Evolutionary conservation across 2,797 vertebrate genomes (phyloP).

Genomic region (Gymnoscopelus braueri): DNA sequence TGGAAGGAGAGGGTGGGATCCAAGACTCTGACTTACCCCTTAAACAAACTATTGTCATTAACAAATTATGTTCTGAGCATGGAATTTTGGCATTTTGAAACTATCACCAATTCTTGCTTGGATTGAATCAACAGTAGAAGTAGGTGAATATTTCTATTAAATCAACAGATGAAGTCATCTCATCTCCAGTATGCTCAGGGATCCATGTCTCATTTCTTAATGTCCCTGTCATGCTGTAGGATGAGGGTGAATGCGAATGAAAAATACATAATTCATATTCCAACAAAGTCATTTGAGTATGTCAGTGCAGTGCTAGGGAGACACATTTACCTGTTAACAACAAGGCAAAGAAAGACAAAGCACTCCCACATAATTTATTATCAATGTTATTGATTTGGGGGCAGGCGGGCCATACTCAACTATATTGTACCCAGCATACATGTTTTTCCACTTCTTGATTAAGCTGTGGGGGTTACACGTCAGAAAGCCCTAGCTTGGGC

Average conservation of each 20-base stretch:
- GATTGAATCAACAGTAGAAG: conserved; percentile 59
- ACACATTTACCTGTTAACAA: conserved; percentile 35
- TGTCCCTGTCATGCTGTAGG: conserved; percentile 65
- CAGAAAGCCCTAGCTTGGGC: conserved; percentile 46
- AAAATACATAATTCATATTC: conserved; percentile 78
- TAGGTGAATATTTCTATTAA: conserved; percentile 52
- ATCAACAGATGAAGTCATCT: conserved; percentile 69
- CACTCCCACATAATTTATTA: conserved; percentile 64
- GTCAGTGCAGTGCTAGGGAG: conserved; percentile 43
- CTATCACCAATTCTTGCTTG: conserved; percentile 52
- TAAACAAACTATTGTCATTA: too few relatives aligned
- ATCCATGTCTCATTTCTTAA: conserved; percentile 66
- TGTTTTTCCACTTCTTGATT: conserved; percentile 55
- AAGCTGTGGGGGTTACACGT: conserved; percentile 58
- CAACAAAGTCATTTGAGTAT: conserved; percentile 54
- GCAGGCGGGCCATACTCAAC: conserved; percentile 47
- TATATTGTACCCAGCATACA: conserved; percentile 60
- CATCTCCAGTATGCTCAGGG: conserved; percentile 63
- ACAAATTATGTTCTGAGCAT: too few relatives aligned
- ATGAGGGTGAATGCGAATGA: conserved; percentile 72
- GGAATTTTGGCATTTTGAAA: conserved; percentile 53
- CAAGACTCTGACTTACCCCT: too few relatives aligned
- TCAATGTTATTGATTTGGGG: conserved; percentile 72
- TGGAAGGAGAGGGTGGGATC: too few relatives aligned
- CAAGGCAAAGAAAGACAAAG: conserved; percentile 63